Conservation (phyloP, 53 echinoderm and acorn worm species). For the Henricia sp. region DNA sequence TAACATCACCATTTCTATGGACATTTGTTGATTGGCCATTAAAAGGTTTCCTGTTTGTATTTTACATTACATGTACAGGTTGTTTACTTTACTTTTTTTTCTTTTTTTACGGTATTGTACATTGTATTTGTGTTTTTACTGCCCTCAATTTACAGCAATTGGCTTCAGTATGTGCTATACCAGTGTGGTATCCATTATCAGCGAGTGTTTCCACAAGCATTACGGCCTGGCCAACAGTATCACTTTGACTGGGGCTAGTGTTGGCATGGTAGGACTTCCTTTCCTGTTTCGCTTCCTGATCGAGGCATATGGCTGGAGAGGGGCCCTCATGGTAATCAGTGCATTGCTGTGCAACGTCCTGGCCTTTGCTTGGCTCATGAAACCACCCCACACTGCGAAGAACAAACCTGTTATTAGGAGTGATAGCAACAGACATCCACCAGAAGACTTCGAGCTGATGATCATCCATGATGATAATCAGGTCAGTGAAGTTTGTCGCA, state of each 20-base stretch:
- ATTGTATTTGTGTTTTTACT: neutral
- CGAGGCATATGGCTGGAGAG: slow-evolving; percentile 62
- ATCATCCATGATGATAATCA: neutral
- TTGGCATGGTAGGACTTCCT: slow-evolving; percentile 69
- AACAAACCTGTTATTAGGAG: neutral
- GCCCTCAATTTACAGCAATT: slow-evolving; percentile 48
- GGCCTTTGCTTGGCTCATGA: slow-evolving; percentile 46
- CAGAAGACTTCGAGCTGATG: neutral
- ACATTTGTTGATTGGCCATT: neutral
- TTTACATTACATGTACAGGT: neutral
- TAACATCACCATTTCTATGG: too few relatives aligned
- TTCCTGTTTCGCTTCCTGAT: slow-evolving; percentile 61
- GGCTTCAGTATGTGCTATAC: slow-evolving; percentile 68
- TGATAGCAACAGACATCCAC: too few relatives aligned
- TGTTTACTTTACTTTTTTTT: neutral
- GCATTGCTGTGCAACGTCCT: slow-evolving; percentile 60
- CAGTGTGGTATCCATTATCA: slow-evolving; percentile 49
- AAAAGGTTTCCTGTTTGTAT: neutral
- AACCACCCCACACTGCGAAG: neutral
- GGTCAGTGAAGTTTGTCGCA: too few relatives aligned
- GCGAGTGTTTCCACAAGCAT: slow-evolving; percentile 68
- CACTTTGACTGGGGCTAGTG: slow-evolving; percentile 68
- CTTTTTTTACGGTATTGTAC: neutral
- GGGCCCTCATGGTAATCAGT: slow-evolving; percentile 56
- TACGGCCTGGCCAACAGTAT: slow-evolving; percentile 64